Base-by-base conservation (phyloP, 2,888 invertebrate genomes). In the Sinhomidia bicolor region DNA sequence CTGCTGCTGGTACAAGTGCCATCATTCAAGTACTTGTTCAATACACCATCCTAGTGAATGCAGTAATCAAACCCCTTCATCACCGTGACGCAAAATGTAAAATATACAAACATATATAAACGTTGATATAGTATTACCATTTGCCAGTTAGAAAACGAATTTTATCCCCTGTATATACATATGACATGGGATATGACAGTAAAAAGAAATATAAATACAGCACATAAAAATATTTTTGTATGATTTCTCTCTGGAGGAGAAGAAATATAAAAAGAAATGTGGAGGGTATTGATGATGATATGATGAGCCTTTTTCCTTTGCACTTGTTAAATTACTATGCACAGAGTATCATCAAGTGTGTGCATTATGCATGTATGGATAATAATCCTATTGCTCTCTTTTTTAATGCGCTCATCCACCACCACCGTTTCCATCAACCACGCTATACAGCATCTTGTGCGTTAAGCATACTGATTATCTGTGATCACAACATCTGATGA, bases 381-480 rank as follows among this genome's bases (percentile, higher is more conserved):
- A 47, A 47, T 51, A 74, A 47, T 26, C 12, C 17, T 20, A 17
- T 2, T 7, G 23, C 9, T 65, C 23, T 47, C 26, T 74, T 44
- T 74, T 74, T 44, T 74, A 65, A 57, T 12, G 32, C 5, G n/a
- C n/a, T n/a, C n/a, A n/a, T n/a, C n/a, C n/a, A n/a, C n/a, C n/a
- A n/a, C n/a, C n/a, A n/a, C n/a, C n/a, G 41, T 36, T n/a, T 62
- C n/a, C 14, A n/a, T 51, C 9, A 6, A 57, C 57, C 20, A 10
- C 26, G 41, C n/a, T n/a, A 2, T 1, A 41, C 41, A 17, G 9
- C 74, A 47, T 23, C 26, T 47, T 74, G 51, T 78, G 78, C 41
- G 76, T 29, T 26, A 65, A 76, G 87, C 87, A 87, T 87, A 87
- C 87, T 87, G 82, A 87, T 87, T 87, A 76, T 78, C 82, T 62